Percentiles rank a stretch among this genome's conserved stretches.
phyloP scores from a whole-genome alignment of 1,140 invertebrate genomes.

The Tetramorium simillimum region DNA sequence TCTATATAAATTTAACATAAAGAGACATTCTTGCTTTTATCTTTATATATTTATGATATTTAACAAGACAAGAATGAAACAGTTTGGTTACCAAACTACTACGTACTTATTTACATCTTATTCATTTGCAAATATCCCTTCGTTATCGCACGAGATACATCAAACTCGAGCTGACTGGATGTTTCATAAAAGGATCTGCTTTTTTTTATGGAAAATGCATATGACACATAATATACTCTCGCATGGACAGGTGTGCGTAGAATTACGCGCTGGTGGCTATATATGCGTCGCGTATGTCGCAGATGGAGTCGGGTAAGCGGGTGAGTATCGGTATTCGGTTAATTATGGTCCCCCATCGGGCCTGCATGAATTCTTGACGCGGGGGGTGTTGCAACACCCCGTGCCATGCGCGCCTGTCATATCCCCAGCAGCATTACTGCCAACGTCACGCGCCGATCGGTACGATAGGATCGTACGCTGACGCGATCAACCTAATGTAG shows the following conservation, averaged over 20 bases:
- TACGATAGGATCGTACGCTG: constrained; percentile 71
- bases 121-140: not conserved
- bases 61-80: not conserved
- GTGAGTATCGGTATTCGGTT: constrained; percentile 85
- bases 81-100: not conserved
- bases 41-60: not conserved
- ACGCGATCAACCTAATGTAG: constrained; percentile 70
- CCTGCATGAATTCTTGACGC: constrained; percentile 85
- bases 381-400: constrained; percentile 82
- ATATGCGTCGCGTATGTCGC: constrained; percentile 78
- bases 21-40: not conserved
- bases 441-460: constrained; percentile 76
- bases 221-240: constrained; percentile 47
- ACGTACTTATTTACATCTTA: not conserved
- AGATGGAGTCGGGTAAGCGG: constrained; percentile 79
- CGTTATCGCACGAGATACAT: not conserved
- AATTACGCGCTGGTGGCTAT: constrained; percentile 76
- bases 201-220: constrained; percentile 21
- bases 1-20: not conserved
- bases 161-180: not conserved
- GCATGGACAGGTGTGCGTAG: constrained; percentile 73
- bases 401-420: constrained; percentile 84
- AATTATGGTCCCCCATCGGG: constrained; percentile 84
- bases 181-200: not conserved
- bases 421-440: constrained; percentile 83